Percentiles rank a stretch among this genome's conserved stretches.
phyloP scores from a whole-genome alignment of 2,113 vertebrate species.

The Sula dactylatra region DNA sequence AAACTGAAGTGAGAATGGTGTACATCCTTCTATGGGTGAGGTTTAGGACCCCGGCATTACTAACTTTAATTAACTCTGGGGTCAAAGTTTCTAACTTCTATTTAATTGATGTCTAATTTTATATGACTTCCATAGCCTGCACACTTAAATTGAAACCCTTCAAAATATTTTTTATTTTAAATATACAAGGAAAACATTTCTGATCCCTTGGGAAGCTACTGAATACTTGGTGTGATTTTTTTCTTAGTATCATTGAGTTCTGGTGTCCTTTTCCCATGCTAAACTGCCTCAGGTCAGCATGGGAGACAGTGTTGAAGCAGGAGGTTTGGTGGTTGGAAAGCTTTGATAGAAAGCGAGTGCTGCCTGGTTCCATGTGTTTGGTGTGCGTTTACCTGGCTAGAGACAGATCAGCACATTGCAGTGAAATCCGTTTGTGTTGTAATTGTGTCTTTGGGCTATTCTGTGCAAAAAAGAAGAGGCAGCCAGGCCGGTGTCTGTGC shows the following conservation, averaged over 20 bases:
- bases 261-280: neutral
- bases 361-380: fast-evolving
- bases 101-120: neutral
- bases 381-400: neutral
- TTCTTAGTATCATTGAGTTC: too few relatives aligned
- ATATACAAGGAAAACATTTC: neutral
- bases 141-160: neutral
- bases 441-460: neutral
- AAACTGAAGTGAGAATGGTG: neutral
- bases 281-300: neutral
- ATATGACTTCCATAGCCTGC: neutral
- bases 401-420: neutral
- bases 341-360: fast-evolving
- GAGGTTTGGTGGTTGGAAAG: neutral
- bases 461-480: too few relatives aligned
- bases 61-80: neutral
- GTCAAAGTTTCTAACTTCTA: neutral
- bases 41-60: neutral
- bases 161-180: neutral
- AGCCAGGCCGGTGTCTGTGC: neutral
- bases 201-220: too few relatives aligned
- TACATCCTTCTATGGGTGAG: neutral
- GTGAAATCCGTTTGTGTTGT: neutral
- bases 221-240: neutral
- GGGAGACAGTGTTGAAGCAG: neutral